phyloP scores from a whole-genome alignment of 2,113 vertebrate species.

The Athene cunicularia region DNA sequence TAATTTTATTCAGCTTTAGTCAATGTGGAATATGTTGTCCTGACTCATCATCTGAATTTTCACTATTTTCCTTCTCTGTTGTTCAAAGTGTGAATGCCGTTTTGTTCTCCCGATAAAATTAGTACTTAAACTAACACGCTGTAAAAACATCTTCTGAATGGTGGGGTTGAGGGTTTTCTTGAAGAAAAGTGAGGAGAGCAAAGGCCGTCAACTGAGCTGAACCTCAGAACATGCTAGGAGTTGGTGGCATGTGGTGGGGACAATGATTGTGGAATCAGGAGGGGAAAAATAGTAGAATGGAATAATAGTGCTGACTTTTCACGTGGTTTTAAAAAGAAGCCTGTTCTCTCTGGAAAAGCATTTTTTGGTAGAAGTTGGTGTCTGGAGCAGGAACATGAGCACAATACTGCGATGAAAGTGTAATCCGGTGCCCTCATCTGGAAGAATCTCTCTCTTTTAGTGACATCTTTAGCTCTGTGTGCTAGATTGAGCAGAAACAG shows the following conservation, averaged over 20 bases:
- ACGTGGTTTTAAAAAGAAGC: background rate
- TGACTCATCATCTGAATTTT: background rate
- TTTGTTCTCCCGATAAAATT: background rate
- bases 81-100: background rate
- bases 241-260: background rate
- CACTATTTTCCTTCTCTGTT: background rate
- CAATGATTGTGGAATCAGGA: background rate
- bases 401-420: rapidly evolving
- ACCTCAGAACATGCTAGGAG: background rate
- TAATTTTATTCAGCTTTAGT: background rate
- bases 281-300: background rate
- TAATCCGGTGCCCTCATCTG: background rate
- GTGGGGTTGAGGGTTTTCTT: background rate
- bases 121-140: background rate
- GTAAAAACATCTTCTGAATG: background rate
- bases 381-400: background rate
- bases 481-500: background rate
- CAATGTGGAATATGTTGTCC: background rate
- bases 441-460: background rate
- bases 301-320: background rate
- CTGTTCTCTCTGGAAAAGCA: background rate
- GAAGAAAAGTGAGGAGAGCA: background rate
- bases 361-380: rapidly evolving
- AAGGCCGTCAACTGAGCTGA: background rate
- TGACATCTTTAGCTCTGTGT: background rate